Evolutionary conservation across 2,113 vertebrate genomes (phyloP), one percentile per base, ranked within the genome.

Genomic region (Gnathonemus longibarbis): DNA sequence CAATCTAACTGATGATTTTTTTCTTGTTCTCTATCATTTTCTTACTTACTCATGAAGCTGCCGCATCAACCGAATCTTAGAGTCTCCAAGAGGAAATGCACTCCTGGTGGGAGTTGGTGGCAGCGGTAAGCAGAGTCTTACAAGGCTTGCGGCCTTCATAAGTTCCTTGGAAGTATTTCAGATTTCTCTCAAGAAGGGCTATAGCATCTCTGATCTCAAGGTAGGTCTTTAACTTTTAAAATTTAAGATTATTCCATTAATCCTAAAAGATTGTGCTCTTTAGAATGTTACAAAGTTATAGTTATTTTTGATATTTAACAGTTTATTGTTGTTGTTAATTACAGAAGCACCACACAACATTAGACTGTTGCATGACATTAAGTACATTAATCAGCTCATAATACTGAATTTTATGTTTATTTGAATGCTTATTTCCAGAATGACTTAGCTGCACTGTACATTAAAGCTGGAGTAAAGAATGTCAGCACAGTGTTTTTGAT

Each of bases 51-150:
- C 91, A 89, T 89, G 84, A 89, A 99, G 98, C 88, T 99, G 98
- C 93, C 97, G 95, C 62, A 98, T 99, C 94, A 98, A 93, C 94
- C 97, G 98, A 77, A 96, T 99, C 94, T 94, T 99, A 95, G 96
- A 97, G 96, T 97, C 96, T 90, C 98, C 98, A 0, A 91, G 96
- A 88, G 98, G 98, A 0, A 98, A 99, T 0, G 97, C 96, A 0
- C 95, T 99, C 89, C 95, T 99, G 91, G 96, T 99, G 0, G 98
- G 98, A 0, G 97, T 99, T 24, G 98, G 98, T 0, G 98, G 98
- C 3, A 98, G 97, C 0, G 98, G 98, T 21, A 99, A 99, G 93
- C 98, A 98, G 95, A 99, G 98, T 91, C 95, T 99, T 93, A 97
- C 98, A 11, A 96, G 97, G n/a, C 94, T 99, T 84, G 98, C 98